Evolutionary conservation across 2,888 invertebrate species (phyloP).

Genomic region (Agonopterix arenella): DNA sequence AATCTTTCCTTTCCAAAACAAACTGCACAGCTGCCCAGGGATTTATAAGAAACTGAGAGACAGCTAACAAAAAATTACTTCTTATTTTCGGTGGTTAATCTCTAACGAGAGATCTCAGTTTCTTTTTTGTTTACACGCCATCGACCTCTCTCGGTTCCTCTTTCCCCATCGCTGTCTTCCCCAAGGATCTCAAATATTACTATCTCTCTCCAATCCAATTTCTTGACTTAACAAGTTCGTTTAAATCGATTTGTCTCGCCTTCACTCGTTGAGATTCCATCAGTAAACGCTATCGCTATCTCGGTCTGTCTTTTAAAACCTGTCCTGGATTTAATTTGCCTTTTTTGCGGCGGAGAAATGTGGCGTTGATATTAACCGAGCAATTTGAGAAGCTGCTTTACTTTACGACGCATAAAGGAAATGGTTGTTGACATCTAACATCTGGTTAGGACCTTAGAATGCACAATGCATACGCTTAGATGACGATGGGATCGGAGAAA

Average conservation of each 20-base stretch:
- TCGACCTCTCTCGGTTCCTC: constrained; percentile 49
- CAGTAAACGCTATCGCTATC: constrained; percentile 30
- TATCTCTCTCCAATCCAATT: constrained; percentile 47
- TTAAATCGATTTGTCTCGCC: constrained; percentile 65
- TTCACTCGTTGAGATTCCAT: constrained; percentile 43
- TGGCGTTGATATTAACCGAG: constrained; percentile 26
- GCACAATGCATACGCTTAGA: constrained; percentile 4
- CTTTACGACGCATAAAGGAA: constrained; percentile 3
- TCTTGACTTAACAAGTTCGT: constrained; percentile 43
- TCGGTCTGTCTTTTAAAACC: constrained; percentile 45
- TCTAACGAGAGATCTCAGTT: constrained; percentile 39
- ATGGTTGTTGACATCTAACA: not conserved
- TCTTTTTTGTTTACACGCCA: constrained; percentile 53
- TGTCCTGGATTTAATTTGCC: constrained; percentile 54
- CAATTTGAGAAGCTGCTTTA: constrained; percentile 8
- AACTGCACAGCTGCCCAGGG: not conserved
- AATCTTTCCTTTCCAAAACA: not conserved
- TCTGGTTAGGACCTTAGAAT: not conserved
- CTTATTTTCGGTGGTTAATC: constrained; percentile 36
- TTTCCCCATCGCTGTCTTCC: constrained; percentile 32
- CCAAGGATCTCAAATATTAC: constrained; percentile 30
- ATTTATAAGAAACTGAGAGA: not conserved
- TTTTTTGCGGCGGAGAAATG: constrained; percentile 40
- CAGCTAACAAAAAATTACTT: constrained; percentile 14
- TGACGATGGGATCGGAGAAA: no score